phyloP scores from a whole-genome alignment of 2,113 vertebrate genomes.

The Sylvia atricapilla region DNA sequence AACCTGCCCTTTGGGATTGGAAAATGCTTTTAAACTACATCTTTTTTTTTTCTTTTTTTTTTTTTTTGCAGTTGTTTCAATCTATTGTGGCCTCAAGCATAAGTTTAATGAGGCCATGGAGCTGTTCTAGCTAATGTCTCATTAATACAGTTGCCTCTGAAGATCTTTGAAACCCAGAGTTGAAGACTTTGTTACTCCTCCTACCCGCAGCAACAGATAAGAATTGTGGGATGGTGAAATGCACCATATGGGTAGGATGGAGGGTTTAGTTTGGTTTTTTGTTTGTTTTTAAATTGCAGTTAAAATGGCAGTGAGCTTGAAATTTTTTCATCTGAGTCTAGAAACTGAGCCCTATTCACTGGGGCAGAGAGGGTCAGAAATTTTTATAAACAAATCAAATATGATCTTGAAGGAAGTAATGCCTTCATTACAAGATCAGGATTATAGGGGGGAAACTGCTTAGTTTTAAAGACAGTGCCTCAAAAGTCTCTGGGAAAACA shows the following conservation, averaged over 20 bases:
- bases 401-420: not conserved
- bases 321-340: not conserved
- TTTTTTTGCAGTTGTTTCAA: not conserved
- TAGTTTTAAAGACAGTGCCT: not conserved
- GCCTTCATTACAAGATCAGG: not conserved
- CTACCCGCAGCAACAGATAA: not conserved
- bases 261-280: fast-evolving
- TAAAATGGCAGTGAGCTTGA: not conserved
- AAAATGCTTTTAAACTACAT: not conserved
- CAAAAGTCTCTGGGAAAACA: not conserved
- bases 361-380: not conserved
- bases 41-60: fast-evolving
- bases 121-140: not conserved
- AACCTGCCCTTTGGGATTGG: not conserved
- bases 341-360: not conserved
- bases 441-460: not conserved
- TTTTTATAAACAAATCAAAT: not conserved
- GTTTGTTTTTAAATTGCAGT: not conserved
- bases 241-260: fast-evolving
- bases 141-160: not conserved
- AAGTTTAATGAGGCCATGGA: not conserved
- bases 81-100: not conserved
- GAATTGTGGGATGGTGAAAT: not conserved
- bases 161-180: not conserved
- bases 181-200: not conserved